Conservation (phyloP, 2,797 vertebrate species). For the Siniperca scherzeri region DNA sequence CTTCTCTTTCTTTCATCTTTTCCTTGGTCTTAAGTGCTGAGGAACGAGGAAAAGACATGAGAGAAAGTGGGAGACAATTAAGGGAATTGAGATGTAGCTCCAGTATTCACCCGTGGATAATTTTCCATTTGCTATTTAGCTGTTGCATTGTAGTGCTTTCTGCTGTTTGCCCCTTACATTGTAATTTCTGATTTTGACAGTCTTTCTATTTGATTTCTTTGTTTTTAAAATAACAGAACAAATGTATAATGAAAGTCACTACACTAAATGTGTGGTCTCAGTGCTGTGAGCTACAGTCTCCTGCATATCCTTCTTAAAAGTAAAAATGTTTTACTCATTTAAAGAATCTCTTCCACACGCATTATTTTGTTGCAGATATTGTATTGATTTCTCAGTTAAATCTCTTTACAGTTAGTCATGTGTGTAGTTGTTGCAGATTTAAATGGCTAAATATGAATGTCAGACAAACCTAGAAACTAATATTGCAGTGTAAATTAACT, state of each 20-base stretch:
- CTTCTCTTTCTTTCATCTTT: constrained; percentile 37
- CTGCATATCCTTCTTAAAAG: not conserved
- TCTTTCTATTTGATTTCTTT: not conserved
- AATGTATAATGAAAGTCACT: not conserved
- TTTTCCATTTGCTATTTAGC: constrained; percentile 8
- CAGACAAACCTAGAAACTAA: not conserved
- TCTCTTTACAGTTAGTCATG: not conserved
- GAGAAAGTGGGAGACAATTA: constrained; percentile 14
- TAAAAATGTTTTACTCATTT: not conserved
- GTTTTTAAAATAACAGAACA: not conserved
- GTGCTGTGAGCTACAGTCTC: not conserved
- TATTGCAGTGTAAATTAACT: not conserved
- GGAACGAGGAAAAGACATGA: constrained; percentile 1
- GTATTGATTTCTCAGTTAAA: not conserved
- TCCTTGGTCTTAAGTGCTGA: constrained; percentile 8
- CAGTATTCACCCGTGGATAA: constrained; percentile 8
- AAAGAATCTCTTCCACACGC: not conserved
- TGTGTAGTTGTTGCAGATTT: not conserved
- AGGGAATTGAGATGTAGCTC: constrained; percentile 7
- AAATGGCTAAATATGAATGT: not conserved
- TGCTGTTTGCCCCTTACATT: not conserved
- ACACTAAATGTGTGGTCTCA: not conserved
- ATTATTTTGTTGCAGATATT: not conserved
- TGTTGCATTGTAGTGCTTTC: not conserved
- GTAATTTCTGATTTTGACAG: not conserved